Conservation (phyloP, 2,888 invertebrate genomes). For the Phengaris arion region DNA sequence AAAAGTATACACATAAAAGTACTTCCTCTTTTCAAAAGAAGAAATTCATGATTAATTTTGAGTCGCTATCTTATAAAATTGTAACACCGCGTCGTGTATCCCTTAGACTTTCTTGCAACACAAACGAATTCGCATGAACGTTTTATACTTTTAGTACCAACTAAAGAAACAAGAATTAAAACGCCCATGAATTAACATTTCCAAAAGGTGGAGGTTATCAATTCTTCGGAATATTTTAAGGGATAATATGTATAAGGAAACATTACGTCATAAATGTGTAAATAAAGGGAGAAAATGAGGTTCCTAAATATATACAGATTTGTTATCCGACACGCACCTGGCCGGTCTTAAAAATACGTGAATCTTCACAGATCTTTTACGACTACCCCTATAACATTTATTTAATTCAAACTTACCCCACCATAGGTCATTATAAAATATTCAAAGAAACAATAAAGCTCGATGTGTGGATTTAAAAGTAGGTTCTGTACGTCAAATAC, state of each 20-base stretch:
- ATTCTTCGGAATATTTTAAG: too few relatives aligned
- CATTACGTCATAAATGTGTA: neutral
- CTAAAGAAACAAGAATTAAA: too few relatives aligned
- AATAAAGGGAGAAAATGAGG: neutral
- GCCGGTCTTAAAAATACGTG: neutral
- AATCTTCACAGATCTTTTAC: neutral
- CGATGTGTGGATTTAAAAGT: neutral
- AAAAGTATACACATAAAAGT: neutral
- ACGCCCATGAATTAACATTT: too few relatives aligned
- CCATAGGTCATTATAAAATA: constrained; percentile 9
- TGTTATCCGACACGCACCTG: constrained; percentile 1
- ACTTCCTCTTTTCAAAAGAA: too few relatives aligned
- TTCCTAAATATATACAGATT: neutral
- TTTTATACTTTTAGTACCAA: too few relatives aligned
- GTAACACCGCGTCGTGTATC: too few relatives aligned
- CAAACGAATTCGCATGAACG: too few relatives aligned
- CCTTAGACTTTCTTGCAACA: too few relatives aligned
- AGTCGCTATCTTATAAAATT: too few relatives aligned
- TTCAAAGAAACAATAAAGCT: constrained; percentile 13
- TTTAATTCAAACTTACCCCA: constrained; percentile 6
- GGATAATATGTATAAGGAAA: too few relatives aligned
- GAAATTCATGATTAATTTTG: too few relatives aligned
- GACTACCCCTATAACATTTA: neutral
- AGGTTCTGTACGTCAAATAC: neutral
- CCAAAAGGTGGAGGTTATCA: too few relatives aligned